Evolutionary conservation across 92 coral and sea anemone species (phyloP).

Genomic region (Blastomussa wellsi): DNA sequence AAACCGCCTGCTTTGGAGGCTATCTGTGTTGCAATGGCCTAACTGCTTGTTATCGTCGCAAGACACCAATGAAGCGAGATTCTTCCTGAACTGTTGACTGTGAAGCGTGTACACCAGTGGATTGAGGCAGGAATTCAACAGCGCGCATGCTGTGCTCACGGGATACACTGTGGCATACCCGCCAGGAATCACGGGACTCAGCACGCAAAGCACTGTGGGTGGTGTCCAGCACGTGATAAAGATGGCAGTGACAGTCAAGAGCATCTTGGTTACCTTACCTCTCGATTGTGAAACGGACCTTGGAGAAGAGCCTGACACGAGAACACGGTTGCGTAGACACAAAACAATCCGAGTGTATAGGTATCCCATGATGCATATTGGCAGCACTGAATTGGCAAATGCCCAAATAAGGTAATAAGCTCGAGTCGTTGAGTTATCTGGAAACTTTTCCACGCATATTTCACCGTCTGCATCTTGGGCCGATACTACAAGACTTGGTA

Average conservation of each 20-base stretch:
- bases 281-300: not conserved
- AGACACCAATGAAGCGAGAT: conserved; percentile 2
- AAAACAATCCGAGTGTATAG: conserved; percentile 21
- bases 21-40: no score
- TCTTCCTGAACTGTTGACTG: conserved; percentile 29
- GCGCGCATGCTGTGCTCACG: not conserved
- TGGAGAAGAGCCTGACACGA: conserved; percentile 18
- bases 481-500: not conserved
- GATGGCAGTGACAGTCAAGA: conserved; percentile 14
- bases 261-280: conserved; percentile 30
- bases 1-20: no score
- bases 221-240: conserved; percentile 25
- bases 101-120: conserved; percentile 25
- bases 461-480: not conserved
- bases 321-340: not conserved
- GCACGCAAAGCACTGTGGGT: conserved; percentile 3
- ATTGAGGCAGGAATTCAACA: conserved; percentile 29
- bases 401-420: conserved; percentile 5
- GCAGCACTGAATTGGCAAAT: conserved; percentile 7
- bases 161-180: conserved; percentile 2
- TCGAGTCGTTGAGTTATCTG: not conserved
- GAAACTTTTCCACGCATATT: not conserved
- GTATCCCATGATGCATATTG: conserved; percentile 29
- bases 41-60: not conserved
- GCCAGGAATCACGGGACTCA: conserved; percentile 24